phyloP scores from a whole-genome alignment of 2,888 invertebrate species.

The Odontomyia ornata region DNA sequence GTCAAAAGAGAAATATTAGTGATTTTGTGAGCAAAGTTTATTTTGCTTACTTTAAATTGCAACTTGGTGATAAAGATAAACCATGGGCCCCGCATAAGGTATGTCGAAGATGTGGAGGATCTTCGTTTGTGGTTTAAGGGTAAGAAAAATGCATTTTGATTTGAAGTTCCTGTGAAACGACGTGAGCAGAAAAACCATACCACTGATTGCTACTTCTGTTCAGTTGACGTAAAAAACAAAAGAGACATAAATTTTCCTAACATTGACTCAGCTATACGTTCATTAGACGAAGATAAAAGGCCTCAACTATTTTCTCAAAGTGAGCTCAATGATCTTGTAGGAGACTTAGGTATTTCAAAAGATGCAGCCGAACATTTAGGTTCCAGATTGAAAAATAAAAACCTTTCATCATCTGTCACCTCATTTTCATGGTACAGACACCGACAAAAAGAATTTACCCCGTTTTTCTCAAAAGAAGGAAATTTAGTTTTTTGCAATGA shows the following conservation, averaged over 20 bases:
- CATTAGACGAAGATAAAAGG: neutral
- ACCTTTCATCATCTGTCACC: too few relatives aligned
- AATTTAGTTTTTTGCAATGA: neutral
- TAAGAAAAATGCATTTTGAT: neutral
- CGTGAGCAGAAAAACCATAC: neutral
- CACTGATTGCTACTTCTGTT: neutral
- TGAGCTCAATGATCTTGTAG: too few relatives aligned
- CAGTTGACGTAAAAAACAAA: neutral
- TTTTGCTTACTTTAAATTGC: too few relatives aligned
- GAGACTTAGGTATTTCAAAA: too few relatives aligned
- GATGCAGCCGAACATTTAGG: too few relatives aligned
- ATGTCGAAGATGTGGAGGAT: neutral
- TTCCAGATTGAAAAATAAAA: too few relatives aligned
- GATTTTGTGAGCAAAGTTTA: too few relatives aligned
- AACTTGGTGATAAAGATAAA: too few relatives aligned
- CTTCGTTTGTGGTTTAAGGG: neutral
- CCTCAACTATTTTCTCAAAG: too few relatives aligned
- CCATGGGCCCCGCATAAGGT: neutral
- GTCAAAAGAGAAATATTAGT: too few relatives aligned
- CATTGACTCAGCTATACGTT: neutral
- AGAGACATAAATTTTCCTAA: neutral
- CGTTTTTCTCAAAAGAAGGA: neutral
- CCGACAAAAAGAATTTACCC: too few relatives aligned
- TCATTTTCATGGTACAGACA: too few relatives aligned
- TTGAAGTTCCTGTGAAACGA: neutral